Percentiles rank a stretch among this genome's conserved stretches.
Conservation (phyloP, 2,888 invertebrate genomes). For the Holacanthella duospinosa region DNA sequence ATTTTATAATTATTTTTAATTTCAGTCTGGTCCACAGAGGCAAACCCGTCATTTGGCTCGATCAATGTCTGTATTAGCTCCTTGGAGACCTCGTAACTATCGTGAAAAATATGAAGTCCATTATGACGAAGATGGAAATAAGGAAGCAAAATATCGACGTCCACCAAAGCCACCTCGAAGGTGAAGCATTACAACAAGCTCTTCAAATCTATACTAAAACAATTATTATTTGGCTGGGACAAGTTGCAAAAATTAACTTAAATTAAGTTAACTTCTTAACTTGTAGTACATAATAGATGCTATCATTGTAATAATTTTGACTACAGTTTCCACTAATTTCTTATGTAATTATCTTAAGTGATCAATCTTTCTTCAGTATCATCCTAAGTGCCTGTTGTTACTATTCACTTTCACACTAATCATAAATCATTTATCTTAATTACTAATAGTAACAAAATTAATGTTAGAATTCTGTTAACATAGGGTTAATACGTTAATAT, state of each 20-base stretch:
- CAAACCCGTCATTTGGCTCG: constrained; percentile 22
- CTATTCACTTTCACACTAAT: neutral
- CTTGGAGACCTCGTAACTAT: constrained; percentile 28
- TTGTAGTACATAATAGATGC: neutral
- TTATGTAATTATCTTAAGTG: neutral
- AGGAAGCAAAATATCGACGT: constrained; percentile 11
- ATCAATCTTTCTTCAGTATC: neutral
- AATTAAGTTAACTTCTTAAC: neutral
- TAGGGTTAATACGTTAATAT: too few relatives aligned
- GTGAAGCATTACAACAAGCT: constrained; percentile 8
- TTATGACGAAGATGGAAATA: constrained; percentile 17
- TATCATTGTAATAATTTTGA: neutral
- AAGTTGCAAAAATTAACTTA: neutral
- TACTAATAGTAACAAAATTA: too few relatives aligned
- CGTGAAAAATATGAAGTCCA: constrained; percentile 23
- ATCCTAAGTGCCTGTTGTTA: neutral
- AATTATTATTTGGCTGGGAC: neutral
- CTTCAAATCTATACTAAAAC: neutral
- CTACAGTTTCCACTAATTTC: neutral
- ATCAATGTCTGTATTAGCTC: constrained; percentile 29
- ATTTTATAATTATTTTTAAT: neutral
- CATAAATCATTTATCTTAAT: neutral
- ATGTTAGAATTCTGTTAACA: too few relatives aligned
- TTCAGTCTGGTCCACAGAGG: constrained; percentile 21
- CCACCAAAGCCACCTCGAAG: constrained; percentile 26